Percentiles rank a stretch among this genome's conserved stretches.
Conservation (phyloP, 2,888 invertebrate genomes). For the Corythucha ciliata region DNA sequence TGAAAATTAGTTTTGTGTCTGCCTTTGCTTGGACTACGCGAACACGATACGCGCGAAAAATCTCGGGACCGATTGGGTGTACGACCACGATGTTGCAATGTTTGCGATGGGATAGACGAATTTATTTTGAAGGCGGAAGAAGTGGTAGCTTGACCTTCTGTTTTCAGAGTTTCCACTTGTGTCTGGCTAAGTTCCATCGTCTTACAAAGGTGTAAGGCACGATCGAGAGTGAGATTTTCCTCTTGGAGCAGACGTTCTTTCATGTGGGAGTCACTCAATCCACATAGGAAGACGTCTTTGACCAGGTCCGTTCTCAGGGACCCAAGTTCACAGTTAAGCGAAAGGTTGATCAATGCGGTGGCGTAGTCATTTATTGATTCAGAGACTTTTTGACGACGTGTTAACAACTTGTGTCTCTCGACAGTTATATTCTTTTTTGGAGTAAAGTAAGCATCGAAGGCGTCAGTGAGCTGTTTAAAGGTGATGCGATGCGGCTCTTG, state of each 20-base stretch:
- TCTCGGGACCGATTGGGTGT: too few relatives aligned
- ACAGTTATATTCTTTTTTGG: conserved; percentile 10
- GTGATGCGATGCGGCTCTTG: neutral
- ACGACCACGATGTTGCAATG: too few relatives aligned
- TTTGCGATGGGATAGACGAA: too few relatives aligned
- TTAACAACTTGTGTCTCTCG: conserved; percentile 4
- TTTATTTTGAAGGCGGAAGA: too few relatives aligned
- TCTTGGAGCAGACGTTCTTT: conserved; percentile 4
- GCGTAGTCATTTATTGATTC: conserved; percentile 4
- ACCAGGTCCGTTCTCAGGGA: conserved; percentile 2
- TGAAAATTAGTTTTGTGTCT: neutral
- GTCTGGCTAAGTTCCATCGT: neutral
- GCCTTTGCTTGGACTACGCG: too few relatives aligned
- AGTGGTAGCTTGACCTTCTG: too few relatives aligned
- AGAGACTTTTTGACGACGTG: conserved; percentile 1
- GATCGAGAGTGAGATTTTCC: conserved; percentile 8
- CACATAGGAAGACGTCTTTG: conserved; percentile 10
- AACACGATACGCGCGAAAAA: too few relatives aligned
- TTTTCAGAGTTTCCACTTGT: too few relatives aligned
- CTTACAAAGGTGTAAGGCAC: neutral
- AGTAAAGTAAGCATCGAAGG: neutral
- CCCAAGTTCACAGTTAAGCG: conserved; percentile 2
- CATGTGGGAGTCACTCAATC: neutral
- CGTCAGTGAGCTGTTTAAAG: neutral
- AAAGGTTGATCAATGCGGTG: neutral